A percentile compares a stretch with the other conserved stretches of the same genome.
These are phyloP conservation scores for Umimayanthus chanpuru DNA, from an alignment of 92 coral and sea anemone genomes.

Conservation along the genomic window DNA sequence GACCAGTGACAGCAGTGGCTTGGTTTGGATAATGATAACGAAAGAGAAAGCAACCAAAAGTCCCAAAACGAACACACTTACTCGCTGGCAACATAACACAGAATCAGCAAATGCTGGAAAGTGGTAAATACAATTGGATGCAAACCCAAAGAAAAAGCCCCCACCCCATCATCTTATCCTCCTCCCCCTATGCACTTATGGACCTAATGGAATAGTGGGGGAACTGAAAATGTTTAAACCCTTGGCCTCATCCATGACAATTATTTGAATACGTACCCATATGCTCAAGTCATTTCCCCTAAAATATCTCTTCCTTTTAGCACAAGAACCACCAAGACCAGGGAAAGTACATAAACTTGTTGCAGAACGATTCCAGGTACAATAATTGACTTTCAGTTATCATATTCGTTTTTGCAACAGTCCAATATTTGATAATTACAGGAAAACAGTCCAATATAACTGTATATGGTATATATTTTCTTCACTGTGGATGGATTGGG, in stretches of 20 bases:
- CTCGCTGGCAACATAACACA: slow-evolving; percentile 26
- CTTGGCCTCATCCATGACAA: too few relatives aligned
- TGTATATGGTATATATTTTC: too few relatives aligned
- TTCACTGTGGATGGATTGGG: too few relatives aligned
- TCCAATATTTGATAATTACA: too few relatives aligned
- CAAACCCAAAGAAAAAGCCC: too few relatives aligned
- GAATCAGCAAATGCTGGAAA: slow-evolving; percentile 35
- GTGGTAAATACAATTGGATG: neutral
- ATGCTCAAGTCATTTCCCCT: too few relatives aligned
- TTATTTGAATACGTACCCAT: too few relatives aligned
- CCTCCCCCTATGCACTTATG: too few relatives aligned
- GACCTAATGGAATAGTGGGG: too few relatives aligned
- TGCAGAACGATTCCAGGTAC: slow-evolving; percentile 18
- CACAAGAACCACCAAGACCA: slow-evolving; percentile 23
- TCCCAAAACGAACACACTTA: slow-evolving; percentile 19
- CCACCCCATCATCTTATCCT: too few relatives aligned
- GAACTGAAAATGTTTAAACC: too few relatives aligned
- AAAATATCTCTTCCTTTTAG: neutral
- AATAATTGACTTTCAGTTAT: slow-evolving; percentile 1
- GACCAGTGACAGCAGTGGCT: slow-evolving; percentile 3
- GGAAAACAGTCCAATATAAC: too few relatives aligned
- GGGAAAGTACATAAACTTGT: slow-evolving; percentile 15
- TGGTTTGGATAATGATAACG: neutral
- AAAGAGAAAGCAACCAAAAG: slow-evolving; percentile 9
- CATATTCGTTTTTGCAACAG: neutral